Percentiles rank a stretch among this genome's conserved stretches.
Evolutionary conservation across 1,140 invertebrate genomes (phyloP).

Genomic region (Rhagoletis pomonella): DNA sequence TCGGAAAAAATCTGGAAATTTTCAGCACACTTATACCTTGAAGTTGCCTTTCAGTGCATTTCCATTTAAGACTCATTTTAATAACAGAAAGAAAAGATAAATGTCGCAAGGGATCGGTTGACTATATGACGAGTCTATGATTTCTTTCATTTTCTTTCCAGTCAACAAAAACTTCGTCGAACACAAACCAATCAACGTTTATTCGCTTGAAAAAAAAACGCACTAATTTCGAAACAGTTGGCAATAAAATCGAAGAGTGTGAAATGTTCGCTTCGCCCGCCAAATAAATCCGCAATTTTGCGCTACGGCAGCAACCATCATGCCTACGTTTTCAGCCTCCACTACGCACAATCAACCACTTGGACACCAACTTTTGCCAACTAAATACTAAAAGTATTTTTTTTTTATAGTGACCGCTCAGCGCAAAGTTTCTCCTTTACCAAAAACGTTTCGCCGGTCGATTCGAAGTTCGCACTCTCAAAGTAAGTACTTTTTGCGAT

Average conservation of each 20-base stretch:
- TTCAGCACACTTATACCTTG: too few species aligned
- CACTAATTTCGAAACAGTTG: slow-evolving; percentile 47
- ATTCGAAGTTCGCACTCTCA: background rate
- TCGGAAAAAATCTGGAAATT: too few species aligned
- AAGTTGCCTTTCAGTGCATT: too few species aligned
- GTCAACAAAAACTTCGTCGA: background rate
- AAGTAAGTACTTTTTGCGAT: slow-evolving; percentile 49
- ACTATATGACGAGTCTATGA: too few species aligned
- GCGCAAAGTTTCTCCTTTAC: slow-evolving; percentile 42
- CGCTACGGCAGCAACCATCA: background rate
- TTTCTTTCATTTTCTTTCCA: background rate
- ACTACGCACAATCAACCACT: background rate
- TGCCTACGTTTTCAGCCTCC: too few species aligned
- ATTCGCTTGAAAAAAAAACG: slow-evolving; percentile 47
- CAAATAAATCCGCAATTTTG: slow-evolving; percentile 26
- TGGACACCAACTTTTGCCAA: slow-evolving; percentile 6
- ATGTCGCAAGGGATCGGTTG: too few species aligned
- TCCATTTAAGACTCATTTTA: too few species aligned
- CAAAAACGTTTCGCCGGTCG: background rate
- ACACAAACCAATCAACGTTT: slow-evolving; percentile 26
- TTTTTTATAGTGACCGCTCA: background rate
- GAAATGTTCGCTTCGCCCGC: slow-evolving; percentile 41
- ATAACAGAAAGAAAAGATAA: too few species aligned
- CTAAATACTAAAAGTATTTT: slow-evolving; percentile 8
- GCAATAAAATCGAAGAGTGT: slow-evolving; percentile 42